Percentiles rank a stretch among this genome's conserved stretches.
Evolutionary conservation across 2,888 invertebrate species (phyloP).

Genomic region (Steinernema carpocapsae): DNA sequence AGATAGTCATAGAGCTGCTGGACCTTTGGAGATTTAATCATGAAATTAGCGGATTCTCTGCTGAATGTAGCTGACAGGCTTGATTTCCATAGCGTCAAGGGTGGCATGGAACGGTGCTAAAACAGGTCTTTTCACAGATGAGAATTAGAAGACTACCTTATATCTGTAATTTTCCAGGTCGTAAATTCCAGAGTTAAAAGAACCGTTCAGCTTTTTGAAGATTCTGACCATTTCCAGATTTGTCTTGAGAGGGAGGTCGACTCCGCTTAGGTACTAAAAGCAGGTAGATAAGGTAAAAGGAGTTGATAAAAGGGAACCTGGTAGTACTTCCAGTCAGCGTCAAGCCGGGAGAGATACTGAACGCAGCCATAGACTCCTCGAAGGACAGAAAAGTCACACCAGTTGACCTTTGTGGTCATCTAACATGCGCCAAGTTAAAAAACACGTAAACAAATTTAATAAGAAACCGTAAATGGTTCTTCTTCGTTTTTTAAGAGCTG

Average conservation of each 20-base stretch:
- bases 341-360: constrained; percentile 17
- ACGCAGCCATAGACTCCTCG: constrained; percentile 39
- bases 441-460: too few species aligned
- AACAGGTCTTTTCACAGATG: too few species aligned
- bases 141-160: too few species aligned
- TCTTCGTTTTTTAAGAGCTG: too few species aligned
- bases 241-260: constrained; percentile 52
- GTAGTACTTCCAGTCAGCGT: constrained; percentile 45
- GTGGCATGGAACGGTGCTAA: neutral
- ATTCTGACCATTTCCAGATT: constrained; percentile 56
- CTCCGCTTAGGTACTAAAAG: constrained; percentile 44
- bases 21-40: constrained; percentile 25
- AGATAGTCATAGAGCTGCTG: constrained; percentile 29
- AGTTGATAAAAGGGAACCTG: constrained; percentile 36
- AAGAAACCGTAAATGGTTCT: too few species aligned
- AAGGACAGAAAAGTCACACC: constrained; percentile 40
- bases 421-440: too few species aligned
- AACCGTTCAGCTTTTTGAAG: constrained; percentile 51
- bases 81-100: constrained; percentile 39
- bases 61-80: constrained; percentile 43
- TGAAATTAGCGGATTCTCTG: constrained; percentile 40
- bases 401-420: too few species aligned
- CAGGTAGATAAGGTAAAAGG: too few species aligned
- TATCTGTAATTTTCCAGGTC: neutral
- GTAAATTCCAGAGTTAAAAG: constrained; percentile 43